Evolutionary conservation across 2,888 invertebrate genomes (phyloP), one percentile per base, ranked within the genome.

Genomic region (Hirtodrosophila trivittata): DNA sequence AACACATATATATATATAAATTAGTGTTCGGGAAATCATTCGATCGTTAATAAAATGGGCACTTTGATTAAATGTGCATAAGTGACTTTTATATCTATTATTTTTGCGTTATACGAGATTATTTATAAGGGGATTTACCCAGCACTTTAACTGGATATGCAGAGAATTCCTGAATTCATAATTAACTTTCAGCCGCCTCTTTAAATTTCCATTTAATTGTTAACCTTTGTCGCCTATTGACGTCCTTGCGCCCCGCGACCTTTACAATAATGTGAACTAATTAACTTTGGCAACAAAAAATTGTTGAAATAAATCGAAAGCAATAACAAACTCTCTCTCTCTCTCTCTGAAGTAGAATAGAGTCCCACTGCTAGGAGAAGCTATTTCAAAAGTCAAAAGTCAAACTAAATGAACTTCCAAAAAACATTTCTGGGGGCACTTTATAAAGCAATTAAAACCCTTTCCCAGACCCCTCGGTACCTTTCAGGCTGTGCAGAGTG

Each of bases 371-470:
- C 18, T 12, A 12, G 35, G 26, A 9, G 12, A 38, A 26, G 26
- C 50, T 75, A 21, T 21, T 39, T 10, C 8, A 7, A 42, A 58
- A 46, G 45, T 62, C 75, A 71, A 62, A 62, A 52, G 39, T 5
- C 30, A 50, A 65, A 57, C 54, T 51, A 42, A 66, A 55, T 21
- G 49, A 33, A 54, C 41, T 37, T 63, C 39, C 55, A 38, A 42
- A 38, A 37, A 43, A 51, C 57, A 35, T 50, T 8, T 42, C 41
- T 12, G 10, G 13, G 47, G 18, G 49, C 57, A 46, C 46, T 56
- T 74, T 56, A 32, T 59, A 37, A 69, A 66, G 62, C 77, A 80
- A 84, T 84, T 84, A 84, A 73, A 81, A 66, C 18, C 18, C 18
- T 5, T 21, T 21, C 18, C 18, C 18, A 21, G n/a, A n/a, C n/a